Evolutionary conservation across 1,140 invertebrate genomes (phyloP).

Genomic region (Aphaenogaster rudis): DNA sequence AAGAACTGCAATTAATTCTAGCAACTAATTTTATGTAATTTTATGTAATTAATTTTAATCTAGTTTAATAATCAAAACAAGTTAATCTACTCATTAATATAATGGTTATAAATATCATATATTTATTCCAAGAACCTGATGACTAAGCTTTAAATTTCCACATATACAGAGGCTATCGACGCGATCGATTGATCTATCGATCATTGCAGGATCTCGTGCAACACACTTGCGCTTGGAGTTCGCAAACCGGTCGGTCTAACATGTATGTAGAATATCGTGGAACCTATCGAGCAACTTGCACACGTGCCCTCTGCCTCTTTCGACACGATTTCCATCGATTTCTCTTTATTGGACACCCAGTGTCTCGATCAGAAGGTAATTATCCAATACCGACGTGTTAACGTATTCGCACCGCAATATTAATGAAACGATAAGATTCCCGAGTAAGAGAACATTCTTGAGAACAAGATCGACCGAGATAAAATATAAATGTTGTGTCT

Average conservation of each 20-base stretch:
- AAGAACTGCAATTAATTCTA: not conserved
- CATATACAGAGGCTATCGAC: constrained; percentile 4
- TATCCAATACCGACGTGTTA: constrained; percentile 30
- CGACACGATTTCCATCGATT: not conserved
- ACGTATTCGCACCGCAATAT: not conserved
- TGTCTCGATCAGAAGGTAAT: constrained; percentile 32
- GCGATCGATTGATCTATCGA: constrained; percentile 58
- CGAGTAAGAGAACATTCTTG: not conserved
- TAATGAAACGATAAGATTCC: not conserved
- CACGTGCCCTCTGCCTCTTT: constrained; percentile 60
- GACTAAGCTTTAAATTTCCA: constrained; percentile 6
- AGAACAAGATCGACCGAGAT: not conserved
- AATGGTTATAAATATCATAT: not conserved
- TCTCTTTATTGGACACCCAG: constrained; percentile 23
- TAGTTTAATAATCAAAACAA: constrained; percentile 30
- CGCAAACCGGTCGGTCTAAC: constrained; percentile 60
- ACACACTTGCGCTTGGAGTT: constrained; percentile 9
- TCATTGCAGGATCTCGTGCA: constrained; percentile 29
- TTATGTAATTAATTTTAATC: constrained; percentile 17
- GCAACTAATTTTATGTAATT: not conserved
- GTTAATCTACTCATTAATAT: not conserved
- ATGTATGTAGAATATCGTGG: constrained; percentile 6
- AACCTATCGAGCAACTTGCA: constrained; percentile 10
- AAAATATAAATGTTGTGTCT: not conserved
- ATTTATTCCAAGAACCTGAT: not conserved